These are phyloP conservation scores for Hybos culiciformis DNA, from an alignment of 2,888 invertebrate species.

Conservation along the genomic window DNA sequence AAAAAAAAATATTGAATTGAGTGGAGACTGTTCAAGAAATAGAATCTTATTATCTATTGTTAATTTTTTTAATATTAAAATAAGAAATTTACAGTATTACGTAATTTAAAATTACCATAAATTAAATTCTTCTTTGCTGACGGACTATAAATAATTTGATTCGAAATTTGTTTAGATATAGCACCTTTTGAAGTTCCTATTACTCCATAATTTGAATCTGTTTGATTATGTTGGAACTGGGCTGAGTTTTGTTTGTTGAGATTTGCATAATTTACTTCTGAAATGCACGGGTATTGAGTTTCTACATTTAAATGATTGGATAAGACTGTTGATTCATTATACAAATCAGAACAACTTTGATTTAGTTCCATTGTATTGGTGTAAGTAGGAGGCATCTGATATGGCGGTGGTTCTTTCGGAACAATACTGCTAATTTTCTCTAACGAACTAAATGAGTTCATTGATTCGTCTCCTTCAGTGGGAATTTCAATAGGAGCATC, in stretches of 20 bases:
- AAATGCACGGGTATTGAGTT: too few relatives aligned
- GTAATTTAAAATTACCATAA: too few relatives aligned
- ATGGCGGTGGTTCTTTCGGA: conserved; percentile 37
- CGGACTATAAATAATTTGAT: conserved; percentile 1
- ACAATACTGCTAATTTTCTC: conserved; percentile 15
- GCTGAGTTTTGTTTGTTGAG: background rate
- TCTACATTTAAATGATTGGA: too few relatives aligned
- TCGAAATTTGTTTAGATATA: conserved; percentile 11
- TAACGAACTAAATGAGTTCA: conserved; percentile 13
- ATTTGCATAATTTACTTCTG: background rate
- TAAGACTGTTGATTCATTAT: conserved; percentile 10
- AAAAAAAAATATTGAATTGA: too few relatives aligned
- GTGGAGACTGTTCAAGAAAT: too few relatives aligned
- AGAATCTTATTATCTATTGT: too few relatives aligned
- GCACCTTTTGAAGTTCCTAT: conserved; percentile 10
- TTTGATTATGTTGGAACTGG: too few relatives aligned
- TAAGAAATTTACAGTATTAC: too few relatives aligned
- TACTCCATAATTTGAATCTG: background rate
- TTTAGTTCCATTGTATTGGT: conserved; percentile 37
- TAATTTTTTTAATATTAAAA: too few relatives aligned
- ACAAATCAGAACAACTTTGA: conserved; percentile 17
- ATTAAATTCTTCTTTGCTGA: background rate
- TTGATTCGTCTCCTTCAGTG: conserved; percentile 21
- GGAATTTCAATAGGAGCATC: conserved; percentile 64
- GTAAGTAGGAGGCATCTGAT: conserved; percentile 42